Conservation (phyloP, 1,140 invertebrate genomes). For the Calosoma granatense region DNA sequence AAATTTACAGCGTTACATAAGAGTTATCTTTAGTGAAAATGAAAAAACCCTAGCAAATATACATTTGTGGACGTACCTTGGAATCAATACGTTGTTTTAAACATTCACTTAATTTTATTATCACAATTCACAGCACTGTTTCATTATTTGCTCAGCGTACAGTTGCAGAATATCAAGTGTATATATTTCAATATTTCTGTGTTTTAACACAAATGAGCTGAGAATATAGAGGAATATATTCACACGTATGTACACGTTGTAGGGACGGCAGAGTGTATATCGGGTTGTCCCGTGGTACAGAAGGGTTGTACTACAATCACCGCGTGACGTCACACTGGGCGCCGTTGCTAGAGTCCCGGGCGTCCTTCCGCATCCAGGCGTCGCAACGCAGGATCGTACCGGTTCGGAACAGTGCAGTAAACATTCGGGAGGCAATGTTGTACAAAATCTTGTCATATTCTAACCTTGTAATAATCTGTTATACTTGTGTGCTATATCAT, state of each 20-base stretch:
- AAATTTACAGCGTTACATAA: too few relatives aligned
- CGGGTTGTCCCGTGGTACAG: neutral
- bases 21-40: too few relatives aligned
- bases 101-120: too few relatives aligned
- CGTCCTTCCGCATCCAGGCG: conserved; percentile 23
- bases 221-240: neutral
- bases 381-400: neutral
- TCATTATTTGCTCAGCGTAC: too few relatives aligned
- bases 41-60: too few relatives aligned
- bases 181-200: neutral
- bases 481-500: neutral
- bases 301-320: neutral
- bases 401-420: neutral
- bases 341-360: conserved; percentile 19
- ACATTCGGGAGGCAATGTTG: neutral
- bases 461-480: neutral
- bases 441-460: neutral
- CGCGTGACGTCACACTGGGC: conserved; percentile 28
- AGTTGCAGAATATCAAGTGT: too few relatives aligned
- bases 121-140: too few relatives aligned
- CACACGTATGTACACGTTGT: neutral
- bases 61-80: too few relatives aligned
- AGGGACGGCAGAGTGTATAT: neutral
- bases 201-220: neutral
- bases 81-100: too few relatives aligned